A percentile compares a stretch with the other conserved stretches of the same genome.
Conservation (phyloP, 1,140 invertebrate species). For the Ridgeia piscesae region DNA sequence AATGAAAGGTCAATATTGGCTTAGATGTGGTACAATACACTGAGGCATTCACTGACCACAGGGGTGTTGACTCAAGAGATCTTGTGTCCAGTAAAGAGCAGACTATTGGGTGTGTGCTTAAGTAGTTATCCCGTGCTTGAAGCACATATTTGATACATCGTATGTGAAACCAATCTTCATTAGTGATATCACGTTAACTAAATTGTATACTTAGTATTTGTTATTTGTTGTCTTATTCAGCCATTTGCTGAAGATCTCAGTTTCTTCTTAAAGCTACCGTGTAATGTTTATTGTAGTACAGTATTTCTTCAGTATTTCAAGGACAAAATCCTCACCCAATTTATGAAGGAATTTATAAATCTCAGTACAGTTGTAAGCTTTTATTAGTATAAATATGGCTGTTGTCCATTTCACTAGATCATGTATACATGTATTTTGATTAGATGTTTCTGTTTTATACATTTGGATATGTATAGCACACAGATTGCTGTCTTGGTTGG, state of each 20-base stretch:
- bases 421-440: not conserved
- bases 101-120: not conserved
- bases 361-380: not conserved
- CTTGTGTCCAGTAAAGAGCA: not conserved
- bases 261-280: not conserved
- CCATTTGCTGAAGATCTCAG: not conserved
- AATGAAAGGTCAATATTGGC: not conserved
- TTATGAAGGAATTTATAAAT: not conserved
- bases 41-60: not conserved
- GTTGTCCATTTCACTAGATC: not conserved
- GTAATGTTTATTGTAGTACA: not conserved
- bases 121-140: not conserved
- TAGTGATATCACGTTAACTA: not conserved
- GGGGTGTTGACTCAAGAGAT: not conserved
- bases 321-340: not conserved
- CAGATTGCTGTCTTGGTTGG: not conserved
- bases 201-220: not conserved
- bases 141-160: not conserved
- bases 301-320: not conserved
- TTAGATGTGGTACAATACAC: not conserved
- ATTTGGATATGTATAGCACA: not conserved
- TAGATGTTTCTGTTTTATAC: not conserved
- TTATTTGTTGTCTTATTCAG: not conserved
- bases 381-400: not conserved
- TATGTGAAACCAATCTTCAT: not conserved